Evolutionary conservation across 2,888 invertebrate species (phyloP).

Genomic region (Slavum lentiscoides): DNA sequence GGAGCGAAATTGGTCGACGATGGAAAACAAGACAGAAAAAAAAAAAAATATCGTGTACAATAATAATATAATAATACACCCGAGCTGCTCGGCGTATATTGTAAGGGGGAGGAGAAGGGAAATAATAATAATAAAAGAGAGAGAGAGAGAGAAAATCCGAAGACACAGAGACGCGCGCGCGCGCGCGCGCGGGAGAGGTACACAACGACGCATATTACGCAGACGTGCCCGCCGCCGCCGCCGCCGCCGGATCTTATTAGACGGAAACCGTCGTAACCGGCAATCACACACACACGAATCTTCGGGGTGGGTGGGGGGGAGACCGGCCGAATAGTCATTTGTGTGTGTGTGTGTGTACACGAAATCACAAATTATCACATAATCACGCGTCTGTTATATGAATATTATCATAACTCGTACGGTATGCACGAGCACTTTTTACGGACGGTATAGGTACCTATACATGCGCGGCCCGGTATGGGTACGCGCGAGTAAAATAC

Average conservation of each 20-base stretch:
- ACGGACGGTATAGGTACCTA: no score
- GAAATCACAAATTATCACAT: constrained; percentile 52
- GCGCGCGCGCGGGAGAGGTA: no score
- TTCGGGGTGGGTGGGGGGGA: no score
- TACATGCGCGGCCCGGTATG: background rate
- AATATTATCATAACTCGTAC: constrained; percentile 22
- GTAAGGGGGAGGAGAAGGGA: background rate
- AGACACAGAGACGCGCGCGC: no score
- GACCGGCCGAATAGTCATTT: no score
- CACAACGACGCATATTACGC: no score
- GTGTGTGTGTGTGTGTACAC: constrained; percentile 15
- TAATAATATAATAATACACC: constrained; percentile 46
- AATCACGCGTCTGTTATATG: constrained; percentile 50
- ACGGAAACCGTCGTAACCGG: constrained; percentile 47
- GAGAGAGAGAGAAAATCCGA: no score
- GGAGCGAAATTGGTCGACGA: constrained; percentile 39
- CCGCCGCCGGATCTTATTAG: constrained; percentile 40
- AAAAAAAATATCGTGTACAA: constrained; percentile 17
- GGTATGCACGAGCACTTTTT: no score
- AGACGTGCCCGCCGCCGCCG: constrained; percentile 38
- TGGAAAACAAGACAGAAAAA: constrained; percentile 21
- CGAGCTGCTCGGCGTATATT: background rate
- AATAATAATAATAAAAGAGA: no score
- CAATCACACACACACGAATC: constrained; percentile 49
- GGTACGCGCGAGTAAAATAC: no score